Evolutionary conservation across 1,140 invertebrate species (phyloP).

Genomic region (Drosophila tani): DNA sequence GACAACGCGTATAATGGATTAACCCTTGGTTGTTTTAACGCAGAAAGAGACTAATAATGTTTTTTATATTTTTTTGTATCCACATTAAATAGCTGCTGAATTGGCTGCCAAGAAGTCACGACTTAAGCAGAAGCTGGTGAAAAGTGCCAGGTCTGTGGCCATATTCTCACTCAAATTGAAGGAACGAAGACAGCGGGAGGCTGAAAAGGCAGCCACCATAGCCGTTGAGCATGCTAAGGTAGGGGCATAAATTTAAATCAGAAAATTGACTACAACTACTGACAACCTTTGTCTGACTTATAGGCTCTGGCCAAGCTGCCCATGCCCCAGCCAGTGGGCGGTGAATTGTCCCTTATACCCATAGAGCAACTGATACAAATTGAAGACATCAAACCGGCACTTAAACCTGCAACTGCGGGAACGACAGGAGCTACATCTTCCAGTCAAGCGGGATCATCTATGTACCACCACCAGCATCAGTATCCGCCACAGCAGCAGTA

Average conservation of each 20-base stretch:
- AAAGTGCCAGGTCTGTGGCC: slow-evolving; percentile 92
- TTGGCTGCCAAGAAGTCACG: slow-evolving; percentile 89
- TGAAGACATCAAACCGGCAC: slow-evolving; percentile 86
- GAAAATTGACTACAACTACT: background rate
- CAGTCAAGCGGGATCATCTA: slow-evolving; percentile 53
- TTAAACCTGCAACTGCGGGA: slow-evolving; percentile 49
- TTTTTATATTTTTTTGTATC: background rate
- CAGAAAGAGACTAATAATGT: no score
- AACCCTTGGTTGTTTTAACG: no score
- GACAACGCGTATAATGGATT: no score
- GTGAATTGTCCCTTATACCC: slow-evolving; percentile 92
- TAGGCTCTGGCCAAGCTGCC: slow-evolving; percentile 79
- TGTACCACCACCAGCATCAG: slow-evolving; percentile 49
- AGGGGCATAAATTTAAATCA: background rate
- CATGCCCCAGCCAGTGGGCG: slow-evolving; percentile 86
- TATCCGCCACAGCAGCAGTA: slow-evolving; percentile 42
- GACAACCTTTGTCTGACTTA: background rate
- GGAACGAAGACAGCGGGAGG: slow-evolving; percentile 90
- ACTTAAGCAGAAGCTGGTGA: slow-evolving; percentile 87
- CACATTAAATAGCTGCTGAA: slow-evolving; percentile 84
- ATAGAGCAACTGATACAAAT: slow-evolving; percentile 91
- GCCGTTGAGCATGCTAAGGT: slow-evolving; percentile 85
- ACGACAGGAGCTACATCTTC: slow-evolving; percentile 54
- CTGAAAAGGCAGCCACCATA: slow-evolving; percentile 87
- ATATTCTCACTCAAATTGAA: slow-evolving; percentile 93